These are phyloP conservation scores for Enteromius viviparus DNA, from an alignment of 2,797 vertebrate species.

Conservation along the genomic window DNA sequence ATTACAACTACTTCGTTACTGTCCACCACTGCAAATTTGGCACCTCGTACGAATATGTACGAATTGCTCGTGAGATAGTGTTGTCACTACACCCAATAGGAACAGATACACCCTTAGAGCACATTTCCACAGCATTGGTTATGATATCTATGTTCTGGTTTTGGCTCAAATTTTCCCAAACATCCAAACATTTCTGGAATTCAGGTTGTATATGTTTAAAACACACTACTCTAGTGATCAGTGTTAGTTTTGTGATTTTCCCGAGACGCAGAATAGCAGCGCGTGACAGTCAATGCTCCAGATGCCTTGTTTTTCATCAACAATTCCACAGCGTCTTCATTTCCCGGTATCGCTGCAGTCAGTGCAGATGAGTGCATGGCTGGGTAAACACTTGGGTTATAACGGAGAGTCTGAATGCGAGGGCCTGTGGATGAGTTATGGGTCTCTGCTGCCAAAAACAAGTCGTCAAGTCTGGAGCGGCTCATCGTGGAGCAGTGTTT, in stretches of 20 bases:
- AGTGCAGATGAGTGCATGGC: conserved; percentile 47
- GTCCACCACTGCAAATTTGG: too few relatives aligned
- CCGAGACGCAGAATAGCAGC: not conserved
- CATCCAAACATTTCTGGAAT: too few relatives aligned
- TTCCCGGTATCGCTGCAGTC: conserved; percentile 62
- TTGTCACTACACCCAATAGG: conserved; percentile 8
- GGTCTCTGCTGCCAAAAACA: conserved; percentile 70
- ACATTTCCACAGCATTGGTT: not conserved
- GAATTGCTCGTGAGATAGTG: too few relatives aligned
- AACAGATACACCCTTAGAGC: not conserved
- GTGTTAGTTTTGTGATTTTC: not conserved
- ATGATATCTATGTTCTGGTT: too few relatives aligned
- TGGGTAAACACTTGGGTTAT: conserved; percentile 64
- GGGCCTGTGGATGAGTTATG: conserved; percentile 71
- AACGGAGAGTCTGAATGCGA: conserved; percentile 66
- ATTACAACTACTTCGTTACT: too few relatives aligned
- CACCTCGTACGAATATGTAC: too few relatives aligned
- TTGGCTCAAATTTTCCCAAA: too few relatives aligned
- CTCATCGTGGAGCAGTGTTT: conserved; percentile 74
- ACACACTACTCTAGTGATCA: not conserved
- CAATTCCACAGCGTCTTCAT: conserved; percentile 32
- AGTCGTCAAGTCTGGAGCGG: conserved; percentile 73
- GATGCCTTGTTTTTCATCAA: conserved; percentile 17
- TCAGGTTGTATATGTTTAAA: not conserved
- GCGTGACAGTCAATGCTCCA: not conserved